Conservation (phyloP, 2,797 vertebrate species). For the Micromesistius poutassou region DNA sequence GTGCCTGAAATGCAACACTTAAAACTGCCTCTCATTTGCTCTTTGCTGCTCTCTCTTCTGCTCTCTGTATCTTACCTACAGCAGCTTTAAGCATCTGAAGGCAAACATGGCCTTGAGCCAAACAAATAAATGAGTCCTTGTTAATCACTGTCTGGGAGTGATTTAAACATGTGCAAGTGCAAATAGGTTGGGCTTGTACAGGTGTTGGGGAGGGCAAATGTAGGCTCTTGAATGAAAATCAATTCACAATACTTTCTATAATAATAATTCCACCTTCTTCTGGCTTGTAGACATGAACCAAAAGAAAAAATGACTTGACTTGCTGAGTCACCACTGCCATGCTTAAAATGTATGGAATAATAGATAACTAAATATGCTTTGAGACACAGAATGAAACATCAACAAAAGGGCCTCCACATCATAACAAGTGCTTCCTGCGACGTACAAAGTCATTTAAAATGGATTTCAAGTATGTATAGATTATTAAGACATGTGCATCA, state of each 20-base stretch:
- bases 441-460: neutral
- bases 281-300: conserved; percentile 55
- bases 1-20: too few relatives aligned
- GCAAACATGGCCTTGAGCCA: conserved; percentile 71
- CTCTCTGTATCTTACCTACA: too few relatives aligned
- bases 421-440: neutral
- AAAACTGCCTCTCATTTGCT: too few relatives aligned
- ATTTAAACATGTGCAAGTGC: neutral
- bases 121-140: conserved; percentile 55
- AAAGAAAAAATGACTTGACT: conserved; percentile 33
- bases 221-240: conserved; percentile 52
- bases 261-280: conserved; percentile 57
- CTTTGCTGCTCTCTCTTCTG: too few relatives aligned
- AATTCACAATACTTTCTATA: conserved; percentile 60
- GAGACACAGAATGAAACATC: conserved; percentile 20
- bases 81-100: neutral
- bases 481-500: neutral
- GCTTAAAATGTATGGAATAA: conserved; percentile 52
- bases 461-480: neutral
- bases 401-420: neutral
- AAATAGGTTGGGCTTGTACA: neutral
- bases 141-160: conserved; percentile 54
- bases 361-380: conserved; percentile 35
- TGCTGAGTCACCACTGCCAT: conserved; percentile 28
- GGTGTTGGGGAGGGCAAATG: neutral